Percentiles rank a stretch among this genome's conserved stretches.
Conservation (phyloP, 2,113 vertebrate genomes). For the Ibidorhyncha struthersii region DNA sequence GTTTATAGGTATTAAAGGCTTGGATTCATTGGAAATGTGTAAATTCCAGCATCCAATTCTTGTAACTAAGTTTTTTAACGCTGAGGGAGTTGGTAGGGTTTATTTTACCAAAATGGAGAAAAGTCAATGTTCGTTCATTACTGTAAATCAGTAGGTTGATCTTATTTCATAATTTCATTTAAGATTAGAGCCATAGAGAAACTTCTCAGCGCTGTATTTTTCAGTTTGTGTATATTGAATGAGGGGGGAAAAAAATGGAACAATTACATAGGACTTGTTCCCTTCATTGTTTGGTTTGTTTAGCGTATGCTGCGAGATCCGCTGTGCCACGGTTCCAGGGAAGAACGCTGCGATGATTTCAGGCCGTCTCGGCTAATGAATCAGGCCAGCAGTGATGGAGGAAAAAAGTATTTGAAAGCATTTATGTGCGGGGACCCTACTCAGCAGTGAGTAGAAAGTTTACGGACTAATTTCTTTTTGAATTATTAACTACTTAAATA, state of each 20-base stretch:
- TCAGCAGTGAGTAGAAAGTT: not conserved
- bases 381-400: not conserved
- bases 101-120: not conserved
- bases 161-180: slow-evolving; percentile 11
- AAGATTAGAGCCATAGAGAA: slow-evolving; percentile 37
- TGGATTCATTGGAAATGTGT: not conserved
- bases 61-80: not conserved
- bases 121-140: not conserved
- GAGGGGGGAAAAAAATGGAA: not conserved
- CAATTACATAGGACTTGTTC: not conserved
- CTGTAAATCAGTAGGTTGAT: slow-evolving; percentile 33
- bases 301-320: not conserved
- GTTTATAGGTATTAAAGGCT: slow-evolving; percentile 6
- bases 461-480: not conserved
- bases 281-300: not conserved
- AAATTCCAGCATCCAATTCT: slow-evolving; percentile 18
- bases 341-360: not conserved
- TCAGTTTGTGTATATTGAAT: not conserved
- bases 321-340: not conserved
- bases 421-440: not conserved
- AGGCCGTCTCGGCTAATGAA: not conserved
- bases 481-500: not conserved
- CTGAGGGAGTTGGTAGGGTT: not conserved
- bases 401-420: not conserved
- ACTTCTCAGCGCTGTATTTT: slow-evolving; percentile 5